A percentile compares a stretch with the other conserved stretches of the same genome.
Conservation (phyloP, 2,113 vertebrate genomes). For the Xiphophorus couchianus region DNA sequence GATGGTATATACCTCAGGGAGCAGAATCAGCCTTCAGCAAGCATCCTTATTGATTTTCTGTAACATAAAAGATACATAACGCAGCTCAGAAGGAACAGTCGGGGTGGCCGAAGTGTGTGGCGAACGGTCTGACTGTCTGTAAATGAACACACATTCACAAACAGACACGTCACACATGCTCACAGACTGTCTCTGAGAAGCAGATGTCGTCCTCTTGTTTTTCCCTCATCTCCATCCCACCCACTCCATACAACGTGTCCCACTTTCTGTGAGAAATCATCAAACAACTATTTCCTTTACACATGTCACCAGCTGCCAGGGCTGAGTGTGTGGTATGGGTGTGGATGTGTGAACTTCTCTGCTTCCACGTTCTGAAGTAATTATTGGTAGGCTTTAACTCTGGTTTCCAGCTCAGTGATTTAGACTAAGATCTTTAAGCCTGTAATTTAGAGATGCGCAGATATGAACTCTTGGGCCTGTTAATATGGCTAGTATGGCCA, state of each 20-base stretch:
- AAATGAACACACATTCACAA: slow-evolving; percentile 40
- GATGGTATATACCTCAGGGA: slow-evolving; percentile 58
- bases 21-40: slow-evolving; percentile 53
- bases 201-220: slow-evolving; percentile 35
- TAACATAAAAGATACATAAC: slow-evolving; percentile 43
- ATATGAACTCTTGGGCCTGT: no score
- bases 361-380: slow-evolving; percentile 24
- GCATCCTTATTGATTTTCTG: slow-evolving; percentile 69
- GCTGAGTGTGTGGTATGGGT: slow-evolving; percentile 1
- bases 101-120: slow-evolving; percentile 22
- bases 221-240: slow-evolving; percentile 27
- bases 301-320: slow-evolving; percentile 22
- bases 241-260: slow-evolving; percentile 40
- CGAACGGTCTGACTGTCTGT: slow-evolving; percentile 27
- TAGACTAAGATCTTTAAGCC: not conserved
- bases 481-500: no score
- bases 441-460: not conserved
- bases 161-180: slow-evolving; percentile 1
- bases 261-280: slow-evolving; percentile 44
- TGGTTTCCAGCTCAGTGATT: slow-evolving; percentile 15
- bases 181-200: slow-evolving; percentile 2
- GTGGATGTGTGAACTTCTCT: slow-evolving; percentile 4
- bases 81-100: slow-evolving; percentile 26
- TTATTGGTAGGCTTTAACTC: not conserved
- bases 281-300: slow-evolving; percentile 43